These are phyloP conservation scores for Yponomeuta plumbellus DNA, from an alignment of 2,888 invertebrate genomes.

Conservation along the genomic window DNA sequence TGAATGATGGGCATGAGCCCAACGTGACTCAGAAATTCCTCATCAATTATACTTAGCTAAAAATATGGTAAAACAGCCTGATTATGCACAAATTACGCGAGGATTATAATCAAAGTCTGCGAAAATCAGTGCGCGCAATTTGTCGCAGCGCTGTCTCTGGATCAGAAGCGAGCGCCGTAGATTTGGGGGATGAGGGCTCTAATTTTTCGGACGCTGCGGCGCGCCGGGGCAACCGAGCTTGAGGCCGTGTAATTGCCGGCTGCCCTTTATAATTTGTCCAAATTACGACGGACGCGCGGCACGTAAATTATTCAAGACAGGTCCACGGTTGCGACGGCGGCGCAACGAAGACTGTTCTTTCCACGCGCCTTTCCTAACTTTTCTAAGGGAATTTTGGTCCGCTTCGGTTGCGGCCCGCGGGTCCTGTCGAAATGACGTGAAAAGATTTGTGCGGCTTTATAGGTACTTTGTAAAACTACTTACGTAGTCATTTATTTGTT, in stretches of 20 bases:
- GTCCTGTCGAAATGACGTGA: not conserved
- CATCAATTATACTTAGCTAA: too few species aligned
- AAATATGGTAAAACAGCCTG: too few species aligned
- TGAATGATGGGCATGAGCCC: too few species aligned
- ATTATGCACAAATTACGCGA: not conserved
- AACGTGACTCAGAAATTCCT: too few species aligned
- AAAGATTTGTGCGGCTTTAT: not conserved
- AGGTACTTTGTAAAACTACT: too few species aligned
- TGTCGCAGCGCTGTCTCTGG: not conserved
- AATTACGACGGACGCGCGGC: conserved; percentile 36
- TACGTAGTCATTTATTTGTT: too few species aligned
- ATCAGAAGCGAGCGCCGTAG: not conserved
- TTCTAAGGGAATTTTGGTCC: not conserved
- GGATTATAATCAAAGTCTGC: not conserved
- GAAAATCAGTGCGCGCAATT: not conserved
- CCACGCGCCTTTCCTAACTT: conserved; percentile 5
- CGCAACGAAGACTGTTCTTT: conserved; percentile 5
- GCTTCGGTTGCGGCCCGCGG: not conserved
- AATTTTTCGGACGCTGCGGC: conserved; percentile 23
- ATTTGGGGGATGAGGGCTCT: not conserved
- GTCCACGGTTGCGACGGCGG: conserved; percentile 16
- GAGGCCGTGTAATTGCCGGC: conserved; percentile 29
- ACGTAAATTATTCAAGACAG: conserved; percentile 39
- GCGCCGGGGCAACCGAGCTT: conserved; percentile 14
- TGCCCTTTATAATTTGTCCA: conserved; percentile 47